Conservation (phyloP, 2,888 invertebrate genomes). For the Phoenoteleia sp. region DNA sequence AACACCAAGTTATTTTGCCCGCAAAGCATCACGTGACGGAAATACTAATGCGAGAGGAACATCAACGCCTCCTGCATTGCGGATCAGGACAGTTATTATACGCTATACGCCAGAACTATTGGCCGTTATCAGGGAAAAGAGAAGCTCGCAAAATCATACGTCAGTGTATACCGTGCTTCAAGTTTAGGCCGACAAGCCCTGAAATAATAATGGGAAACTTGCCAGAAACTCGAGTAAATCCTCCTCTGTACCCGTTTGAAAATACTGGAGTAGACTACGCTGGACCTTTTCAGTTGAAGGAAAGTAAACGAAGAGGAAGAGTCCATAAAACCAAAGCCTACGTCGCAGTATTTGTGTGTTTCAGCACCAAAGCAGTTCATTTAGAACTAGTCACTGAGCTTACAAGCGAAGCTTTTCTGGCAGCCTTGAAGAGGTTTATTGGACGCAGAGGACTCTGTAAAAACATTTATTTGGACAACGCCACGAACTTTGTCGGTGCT, state of each 20-base stretch:
- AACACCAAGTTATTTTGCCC: slow-evolving; percentile 4
- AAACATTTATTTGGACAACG: slow-evolving; percentile 60
- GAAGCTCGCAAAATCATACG: slow-evolving; percentile 38
- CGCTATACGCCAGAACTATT: background rate
- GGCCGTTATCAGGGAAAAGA: slow-evolving; percentile 3
- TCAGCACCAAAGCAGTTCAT: slow-evolving; percentile 38
- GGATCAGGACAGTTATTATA: background rate
- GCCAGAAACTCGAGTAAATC: slow-evolving; percentile 24
- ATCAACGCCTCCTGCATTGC: background rate
- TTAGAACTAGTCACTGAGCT: slow-evolving; percentile 59
- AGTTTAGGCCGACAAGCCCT: background rate
- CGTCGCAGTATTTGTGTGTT: slow-evolving; percentile 65
- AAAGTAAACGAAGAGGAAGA: slow-evolving; percentile 45
- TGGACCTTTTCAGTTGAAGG: slow-evolving; percentile 67
- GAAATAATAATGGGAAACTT: slow-evolving; percentile 45
- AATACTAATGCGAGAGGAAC: background rate
- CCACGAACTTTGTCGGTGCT: slow-evolving; percentile 66
- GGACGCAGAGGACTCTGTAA: slow-evolving; percentile 49
- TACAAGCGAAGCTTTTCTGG: slow-evolving; percentile 52
- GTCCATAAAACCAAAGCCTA: slow-evolving; percentile 64
- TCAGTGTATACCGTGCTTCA: background rate
- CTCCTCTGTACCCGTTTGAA: slow-evolving; percentile 21
- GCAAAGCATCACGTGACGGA: slow-evolving; percentile 2
- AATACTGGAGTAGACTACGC: slow-evolving; percentile 27
- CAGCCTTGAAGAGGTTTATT: slow-evolving; percentile 48